phyloP scores from a whole-genome alignment of 2,888 invertebrate species.

The Micoletzkya japonica region DNA sequence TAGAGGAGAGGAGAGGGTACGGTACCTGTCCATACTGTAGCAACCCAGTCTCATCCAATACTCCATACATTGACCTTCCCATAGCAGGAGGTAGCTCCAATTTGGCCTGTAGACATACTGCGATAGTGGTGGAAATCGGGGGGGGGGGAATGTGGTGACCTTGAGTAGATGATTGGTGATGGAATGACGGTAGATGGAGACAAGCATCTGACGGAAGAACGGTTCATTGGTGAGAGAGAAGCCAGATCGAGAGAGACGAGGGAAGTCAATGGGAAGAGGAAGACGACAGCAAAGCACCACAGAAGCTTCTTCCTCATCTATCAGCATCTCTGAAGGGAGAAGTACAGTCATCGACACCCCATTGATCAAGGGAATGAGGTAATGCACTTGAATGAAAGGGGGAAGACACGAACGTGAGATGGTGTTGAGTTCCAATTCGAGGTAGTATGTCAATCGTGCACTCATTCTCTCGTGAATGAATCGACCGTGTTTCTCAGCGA shows the following conservation, averaged over 20 bases:
- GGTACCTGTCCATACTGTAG: slow-evolving; percentile 61
- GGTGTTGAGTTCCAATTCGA: slow-evolving; percentile 39
- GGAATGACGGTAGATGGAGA: slow-evolving; percentile 51
- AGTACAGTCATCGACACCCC: background rate
- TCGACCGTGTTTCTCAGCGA: slow-evolving; percentile 30
- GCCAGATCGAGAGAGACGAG: slow-evolving; percentile 31
- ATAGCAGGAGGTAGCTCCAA: slow-evolving; percentile 44
- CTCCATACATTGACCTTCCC: slow-evolving; percentile 64
- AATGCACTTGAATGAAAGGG: background rate
- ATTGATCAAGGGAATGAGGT: slow-evolving; percentile 1
- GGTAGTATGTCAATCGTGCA: slow-evolving; percentile 40
- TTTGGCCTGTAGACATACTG: slow-evolving; percentile 12
- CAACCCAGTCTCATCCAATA: slow-evolving; percentile 62
- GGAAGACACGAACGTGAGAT: slow-evolving; percentile 4
- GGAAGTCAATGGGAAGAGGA: slow-evolving; percentile 46
- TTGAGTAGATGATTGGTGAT: slow-evolving; percentile 50
- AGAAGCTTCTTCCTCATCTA: slow-evolving; percentile 41
- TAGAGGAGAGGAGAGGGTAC: background rate
- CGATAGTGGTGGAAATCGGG: background rate
- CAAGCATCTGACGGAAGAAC: slow-evolving; percentile 51
- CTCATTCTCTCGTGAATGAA: slow-evolving; percentile 26
- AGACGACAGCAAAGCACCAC: slow-evolving; percentile 41
- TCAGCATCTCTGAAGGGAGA: slow-evolving; percentile 43
- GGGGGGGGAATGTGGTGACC: slow-evolving; percentile 14
- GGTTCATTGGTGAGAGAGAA: slow-evolving; percentile 53